phyloP scores from a whole-genome alignment of 2,888 invertebrate species.

The Craniophora ligustri region DNA sequence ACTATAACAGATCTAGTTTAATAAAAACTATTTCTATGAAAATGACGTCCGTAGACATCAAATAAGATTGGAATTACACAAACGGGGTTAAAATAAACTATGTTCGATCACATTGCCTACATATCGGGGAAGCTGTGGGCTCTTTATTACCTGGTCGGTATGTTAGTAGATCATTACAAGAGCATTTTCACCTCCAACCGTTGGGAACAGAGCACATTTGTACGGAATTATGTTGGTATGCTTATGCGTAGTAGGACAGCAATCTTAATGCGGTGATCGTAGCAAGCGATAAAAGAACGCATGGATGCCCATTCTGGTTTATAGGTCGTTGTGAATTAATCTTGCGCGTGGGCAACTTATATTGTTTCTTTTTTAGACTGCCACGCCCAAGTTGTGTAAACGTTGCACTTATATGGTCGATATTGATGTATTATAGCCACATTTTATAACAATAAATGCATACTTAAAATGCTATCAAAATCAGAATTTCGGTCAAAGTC shows the following conservation, averaged over 20 bases:
- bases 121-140: conserved; percentile 42
- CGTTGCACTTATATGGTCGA: not conserved
- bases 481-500: too few species aligned
- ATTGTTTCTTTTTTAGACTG: conserved; percentile 24
- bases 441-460: not conserved
- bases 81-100: conserved; percentile 42
- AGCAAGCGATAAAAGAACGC: conserved; percentile 26
- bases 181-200: conserved; percentile 56
- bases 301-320: conserved; percentile 26
- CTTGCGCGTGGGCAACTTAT: conserved; percentile 32
- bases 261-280: conserved; percentile 36
- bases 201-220: conserved; percentile 39
- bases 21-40: conserved; percentile 24
- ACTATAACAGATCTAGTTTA: conserved; percentile 7
- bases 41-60: conserved; percentile 24
- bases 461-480: not conserved
- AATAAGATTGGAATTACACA: conserved; percentile 39
- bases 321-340: conserved; percentile 26
- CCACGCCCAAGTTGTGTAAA: not conserved
- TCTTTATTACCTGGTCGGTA: conserved; percentile 43
- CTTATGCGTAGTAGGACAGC: conserved; percentile 18
- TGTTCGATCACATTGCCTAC: conserved; percentile 43
- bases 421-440: not conserved
- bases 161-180: conserved; percentile 60
- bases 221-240: conserved; percentile 37